Base-by-base conservation (phyloP, 2,888 invertebrate genomes). In the Acrocyrtus sp. region DNA sequence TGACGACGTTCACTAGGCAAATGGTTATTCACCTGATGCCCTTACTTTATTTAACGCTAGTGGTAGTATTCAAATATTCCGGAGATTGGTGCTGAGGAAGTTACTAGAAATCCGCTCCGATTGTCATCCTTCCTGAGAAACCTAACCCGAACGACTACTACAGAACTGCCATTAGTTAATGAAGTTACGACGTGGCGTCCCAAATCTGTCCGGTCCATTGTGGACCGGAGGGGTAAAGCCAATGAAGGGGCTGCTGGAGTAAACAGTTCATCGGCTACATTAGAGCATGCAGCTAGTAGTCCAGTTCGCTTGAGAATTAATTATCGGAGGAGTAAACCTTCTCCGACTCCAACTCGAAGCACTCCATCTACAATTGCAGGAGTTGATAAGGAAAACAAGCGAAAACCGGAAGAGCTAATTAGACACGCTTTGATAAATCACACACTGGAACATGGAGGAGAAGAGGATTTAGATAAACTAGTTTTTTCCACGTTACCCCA, bases 401-500 rank as follows among this genome's bases (percentile, higher is more conserved):
- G 24, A 12, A 56, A 68, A 34, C 72, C 75, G 1, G 73, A 69
- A 24, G 73, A 77, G 43, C 22, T 75, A 26, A 73, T 77, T 50
- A 47, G 77, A 34, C 68, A 62, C 43, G 77, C 75, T 15, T 48
- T 81, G 17, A 53, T 81, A 17, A 81, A 81, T 53, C 81, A 79
- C 29, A 76, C 79, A 2, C 29, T 80, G 15, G 62, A 67, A 26
- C 72, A 79, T 39, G 79, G 76, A 8, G 73, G 74, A 19, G 80
- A 80, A 56, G 75, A 78, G 43, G 81, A 81, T 34, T 67, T 81
- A 51, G 81, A 81, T 72, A 75, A 76, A 26, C 41, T 81, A 10
- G 79, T 81, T 6, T 81, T 81, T 50, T 78, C 79, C 6, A 73
- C 74, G 8, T 61, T 81, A 22, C 81, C 81, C n/a, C 67, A 81